These are phyloP conservation scores for Trichogramma dendrolimi DNA, from an alignment of 2,888 invertebrate species.

Conservation along the genomic window DNA sequence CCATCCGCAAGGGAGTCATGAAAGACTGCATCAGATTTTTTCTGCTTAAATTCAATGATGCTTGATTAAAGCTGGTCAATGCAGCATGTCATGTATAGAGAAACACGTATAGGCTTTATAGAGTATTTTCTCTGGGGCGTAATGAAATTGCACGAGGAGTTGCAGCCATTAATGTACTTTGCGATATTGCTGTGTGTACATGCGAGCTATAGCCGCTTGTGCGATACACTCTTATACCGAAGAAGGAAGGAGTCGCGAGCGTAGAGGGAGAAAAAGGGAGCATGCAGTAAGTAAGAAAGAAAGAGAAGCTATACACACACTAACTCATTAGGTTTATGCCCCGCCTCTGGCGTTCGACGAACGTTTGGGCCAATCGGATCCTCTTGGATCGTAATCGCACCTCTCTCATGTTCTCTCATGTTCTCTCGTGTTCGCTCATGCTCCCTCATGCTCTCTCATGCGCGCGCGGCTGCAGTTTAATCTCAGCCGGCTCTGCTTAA, in stretches of 20 bases:
- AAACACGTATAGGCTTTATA: constrained; percentile 5
- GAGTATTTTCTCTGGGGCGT: constrained; percentile 6
- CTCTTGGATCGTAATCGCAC: constrained; percentile 46
- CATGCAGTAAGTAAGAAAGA: not conserved
- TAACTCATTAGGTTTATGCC: constrained; percentile 50
- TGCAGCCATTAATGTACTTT: constrained; percentile 18
- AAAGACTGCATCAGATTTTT: too few relatives aligned
- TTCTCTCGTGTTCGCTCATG: too few relatives aligned
- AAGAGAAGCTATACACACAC: constrained; percentile 41
- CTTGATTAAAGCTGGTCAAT: constrained; percentile 20
- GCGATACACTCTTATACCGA: not conserved
- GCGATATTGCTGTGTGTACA: constrained; percentile 11
- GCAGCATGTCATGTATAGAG: constrained; percentile 17
- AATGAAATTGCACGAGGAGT: constrained; percentile 18
- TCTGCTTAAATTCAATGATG: constrained; percentile 9
- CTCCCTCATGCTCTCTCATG: constrained; percentile 32
- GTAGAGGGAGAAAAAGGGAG: constrained; percentile 9
- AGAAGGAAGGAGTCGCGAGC: constrained; percentile 9
- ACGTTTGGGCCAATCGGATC: constrained; percentile 48
- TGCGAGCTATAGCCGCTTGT: constrained; percentile 14
- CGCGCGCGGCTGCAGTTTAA: constrained; percentile 46
- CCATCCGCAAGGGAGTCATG: too few relatives aligned
- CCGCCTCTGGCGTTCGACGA: constrained; percentile 49
- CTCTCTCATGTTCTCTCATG: too few relatives aligned
- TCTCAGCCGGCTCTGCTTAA: constrained; percentile 40